phyloP scores from a whole-genome alignment of 2,113 vertebrate species.

The Ursus arctos region DNA sequence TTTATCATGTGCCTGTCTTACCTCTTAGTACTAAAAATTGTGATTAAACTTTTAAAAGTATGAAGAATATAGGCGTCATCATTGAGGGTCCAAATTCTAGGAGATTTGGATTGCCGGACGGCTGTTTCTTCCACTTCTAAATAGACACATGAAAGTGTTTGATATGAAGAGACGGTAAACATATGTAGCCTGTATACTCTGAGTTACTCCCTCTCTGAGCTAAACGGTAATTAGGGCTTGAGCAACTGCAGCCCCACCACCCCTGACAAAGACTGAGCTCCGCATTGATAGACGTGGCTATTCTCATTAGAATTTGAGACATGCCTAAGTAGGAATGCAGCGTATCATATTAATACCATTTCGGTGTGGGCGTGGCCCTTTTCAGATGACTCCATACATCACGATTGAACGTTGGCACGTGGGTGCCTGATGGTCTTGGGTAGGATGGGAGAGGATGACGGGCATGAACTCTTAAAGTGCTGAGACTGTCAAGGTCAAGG shows the following conservation, averaged over 20 bases:
- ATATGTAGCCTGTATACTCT: neutral
- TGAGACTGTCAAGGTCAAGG: neutral
- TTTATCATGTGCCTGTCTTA: neutral
- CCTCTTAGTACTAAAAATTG: neutral
- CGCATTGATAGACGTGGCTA: neutral
- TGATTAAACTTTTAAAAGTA: slow-evolving; percentile 5
- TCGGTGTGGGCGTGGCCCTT: neutral
- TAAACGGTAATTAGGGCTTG: neutral
- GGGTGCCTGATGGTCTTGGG: neutral
- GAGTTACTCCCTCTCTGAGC: neutral
- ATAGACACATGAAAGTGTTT: neutral
- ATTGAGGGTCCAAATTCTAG: neutral
- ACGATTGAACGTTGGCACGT: neutral
- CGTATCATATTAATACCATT: neutral
- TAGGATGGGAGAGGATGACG: neutral
- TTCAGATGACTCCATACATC: neutral
- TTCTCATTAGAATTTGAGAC: neutral
- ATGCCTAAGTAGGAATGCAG: neutral
- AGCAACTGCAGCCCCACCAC: neutral
- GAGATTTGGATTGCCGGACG: neutral
- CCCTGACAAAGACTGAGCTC: neutral
- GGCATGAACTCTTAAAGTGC: neutral
- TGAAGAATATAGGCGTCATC: neutral
- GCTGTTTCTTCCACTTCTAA: neutral
- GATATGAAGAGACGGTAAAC: neutral